phyloP scores from a whole-genome alignment of 92 coral and sea anemone genomes.

The Umimayanthus chanpuru region DNA sequence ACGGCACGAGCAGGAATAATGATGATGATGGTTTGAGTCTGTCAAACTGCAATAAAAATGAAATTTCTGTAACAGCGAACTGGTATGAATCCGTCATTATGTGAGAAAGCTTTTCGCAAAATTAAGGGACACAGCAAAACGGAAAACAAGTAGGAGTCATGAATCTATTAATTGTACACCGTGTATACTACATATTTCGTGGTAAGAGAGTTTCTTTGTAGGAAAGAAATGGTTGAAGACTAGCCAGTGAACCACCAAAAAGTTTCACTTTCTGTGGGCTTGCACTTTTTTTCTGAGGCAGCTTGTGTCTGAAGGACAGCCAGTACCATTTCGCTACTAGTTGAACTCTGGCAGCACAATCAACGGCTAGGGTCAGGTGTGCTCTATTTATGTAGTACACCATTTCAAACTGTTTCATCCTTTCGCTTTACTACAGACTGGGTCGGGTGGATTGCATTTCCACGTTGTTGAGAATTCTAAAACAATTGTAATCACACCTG shows the following conservation, averaged over 20 bases:
- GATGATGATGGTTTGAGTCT: too few species aligned
- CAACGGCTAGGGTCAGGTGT: neutral
- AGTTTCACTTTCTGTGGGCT: neutral
- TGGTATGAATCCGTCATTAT: too few species aligned
- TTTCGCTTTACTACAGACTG: too few species aligned
- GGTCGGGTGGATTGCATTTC: too few species aligned
- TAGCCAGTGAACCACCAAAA: neutral
- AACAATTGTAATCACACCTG: too few species aligned
- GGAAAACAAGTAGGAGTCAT: too few species aligned
- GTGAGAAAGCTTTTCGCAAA: too few species aligned
- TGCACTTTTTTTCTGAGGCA: neutral
- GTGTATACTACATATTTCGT: neutral
- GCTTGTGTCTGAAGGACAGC: neutral
- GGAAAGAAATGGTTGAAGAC: neutral
- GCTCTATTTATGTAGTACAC: neutral
- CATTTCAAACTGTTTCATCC: neutral
- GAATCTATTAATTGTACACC: neutral
- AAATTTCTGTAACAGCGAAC: too few species aligned
- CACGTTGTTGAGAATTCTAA: too few species aligned
- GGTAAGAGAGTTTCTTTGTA: neutral
- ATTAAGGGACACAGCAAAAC: too few species aligned
- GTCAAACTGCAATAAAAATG: too few species aligned
- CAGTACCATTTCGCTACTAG: neutral
- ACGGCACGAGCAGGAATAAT: too few species aligned
- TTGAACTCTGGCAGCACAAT: neutral